A percentile compares a stretch with the other conserved stretches of the same genome.
Conservation (phyloP, 1,140 invertebrate species). For the Caenorhabditis inopinata region DNA sequence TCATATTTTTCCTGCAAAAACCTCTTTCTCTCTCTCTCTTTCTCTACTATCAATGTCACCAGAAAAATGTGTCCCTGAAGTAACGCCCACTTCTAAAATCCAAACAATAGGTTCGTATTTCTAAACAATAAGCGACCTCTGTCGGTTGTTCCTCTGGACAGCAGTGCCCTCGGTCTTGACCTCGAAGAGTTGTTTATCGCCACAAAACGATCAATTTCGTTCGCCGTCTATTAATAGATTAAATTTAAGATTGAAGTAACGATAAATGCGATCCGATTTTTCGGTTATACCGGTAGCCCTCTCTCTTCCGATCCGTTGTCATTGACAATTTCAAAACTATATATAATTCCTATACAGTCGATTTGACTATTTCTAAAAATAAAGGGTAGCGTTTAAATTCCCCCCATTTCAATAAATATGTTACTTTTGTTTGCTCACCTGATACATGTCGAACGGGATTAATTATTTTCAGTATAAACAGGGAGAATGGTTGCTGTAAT, state of each 20-base stretch:
- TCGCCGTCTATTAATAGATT: background rate
- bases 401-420: too few species aligned
- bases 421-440: constrained; percentile 8
- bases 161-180: background rate
- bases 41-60: too few species aligned
- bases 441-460: background rate
- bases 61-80: too few species aligned
- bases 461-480: background rate
- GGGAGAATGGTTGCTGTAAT: background rate
- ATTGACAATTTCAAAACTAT: constrained; percentile 21
- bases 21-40: too few species aligned
- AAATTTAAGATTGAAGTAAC: too few species aligned
- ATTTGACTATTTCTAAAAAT: too few species aligned
- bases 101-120: constrained; percentile 10
- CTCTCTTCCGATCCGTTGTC: background rate
- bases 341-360: background rate
- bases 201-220: background rate
- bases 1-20: too few species aligned
- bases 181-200: background rate
- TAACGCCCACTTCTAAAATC: background rate
- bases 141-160: too few species aligned
- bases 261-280: background rate
- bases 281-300: background rate
- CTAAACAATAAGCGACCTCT: background rate
- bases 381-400: too few species aligned